These are phyloP conservation scores for Ferdinandea cuprea DNA, from an alignment of 2,888 invertebrate species.

Conservation along the genomic window DNA sequence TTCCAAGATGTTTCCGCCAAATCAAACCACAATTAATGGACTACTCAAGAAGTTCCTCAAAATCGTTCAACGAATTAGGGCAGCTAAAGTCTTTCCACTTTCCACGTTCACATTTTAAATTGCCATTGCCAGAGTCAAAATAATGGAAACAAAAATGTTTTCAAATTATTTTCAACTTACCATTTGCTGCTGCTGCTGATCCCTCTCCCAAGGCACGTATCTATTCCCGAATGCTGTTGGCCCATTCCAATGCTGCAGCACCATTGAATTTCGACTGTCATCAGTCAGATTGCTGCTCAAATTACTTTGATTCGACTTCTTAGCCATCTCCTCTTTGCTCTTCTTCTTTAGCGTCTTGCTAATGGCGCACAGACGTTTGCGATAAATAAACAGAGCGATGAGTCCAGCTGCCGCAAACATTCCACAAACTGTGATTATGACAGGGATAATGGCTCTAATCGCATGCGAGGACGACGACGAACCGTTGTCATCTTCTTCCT, in stretches of 20 bases:
- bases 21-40: too few relatives aligned
- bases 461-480: slow-evolving; percentile 83
- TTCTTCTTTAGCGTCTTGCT: slow-evolving; percentile 84
- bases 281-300: slow-evolving; percentile 80
- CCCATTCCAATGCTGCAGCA: slow-evolving; percentile 91
- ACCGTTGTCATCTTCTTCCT: slow-evolving; percentile 55
- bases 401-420: slow-evolving; percentile 88
- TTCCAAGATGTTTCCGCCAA: too few relatives aligned
- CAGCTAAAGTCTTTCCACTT: neutral
- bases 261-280: slow-evolving; percentile 84
- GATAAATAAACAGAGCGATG: slow-evolving; percentile 87
- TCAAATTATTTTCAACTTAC: slow-evolving; percentile 80
- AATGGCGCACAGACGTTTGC: slow-evolving; percentile 88
- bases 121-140: slow-evolving; percentile 2
- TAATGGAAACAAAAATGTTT: slow-evolving; percentile 1
- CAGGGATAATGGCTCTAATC: slow-evolving; percentile 88
- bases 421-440: slow-evolving; percentile 87
- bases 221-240: slow-evolving; percentile 91
- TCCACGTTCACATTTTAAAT: neutral
- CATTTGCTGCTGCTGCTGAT: slow-evolving; percentile 82
- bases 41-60: too few relatives aligned
- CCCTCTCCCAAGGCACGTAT: slow-evolving; percentile 92
- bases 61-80: slow-evolving; percentile 10
- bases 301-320: slow-evolving; percentile 83
- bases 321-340: slow-evolving; percentile 90